Evolutionary conservation across 1,140 invertebrate species (phyloP), one percentile per base, ranked within the genome.

Genomic region (Listronotus bonariensis): DNA sequence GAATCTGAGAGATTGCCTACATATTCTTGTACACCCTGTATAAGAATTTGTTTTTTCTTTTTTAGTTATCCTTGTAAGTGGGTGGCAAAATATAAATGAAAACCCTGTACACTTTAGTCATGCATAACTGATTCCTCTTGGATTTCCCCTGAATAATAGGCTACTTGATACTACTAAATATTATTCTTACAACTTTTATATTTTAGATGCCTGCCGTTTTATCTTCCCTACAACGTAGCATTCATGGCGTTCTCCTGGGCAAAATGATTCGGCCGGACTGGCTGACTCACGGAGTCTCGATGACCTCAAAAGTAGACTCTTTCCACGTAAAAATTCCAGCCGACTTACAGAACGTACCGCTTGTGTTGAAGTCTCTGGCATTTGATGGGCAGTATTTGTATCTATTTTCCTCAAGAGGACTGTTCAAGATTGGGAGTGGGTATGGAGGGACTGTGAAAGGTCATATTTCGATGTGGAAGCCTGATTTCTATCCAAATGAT

Each of bases 371-470:
- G 73, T 87, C 89, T 65, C 84, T 94, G 74, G 89, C 87, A 5
- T 93, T 91, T 74, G 95, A 97, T 82, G 95, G 96, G 18, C 87
- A 88, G 67, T 95, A 88, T 79, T 81, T 98, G 20, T 97, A 95
- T 79, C 78, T 97, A 4, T 87, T 89, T 74, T 89, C 86, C 71
- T 86, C 87, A 0, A 89, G 86, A 73, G 89, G 93, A 8, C 81
- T 96, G 46, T 83, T 92, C 34, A 97, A 97, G 83, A 88, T 98
- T 70, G 95, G 95, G 7, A 93, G 93, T 68, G 95, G 96, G 15
- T 96, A 94, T 80, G 89, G 90, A 40, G 92, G 90, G 68, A 95
- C 95, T 10, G 86, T 95, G 64, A 92, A 90, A 81, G 93, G 93
- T 31, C 90, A 93, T 78, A 80, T 96, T 38, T 95, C 95, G 77